A percentile compares a stretch with the other conserved stretches of the same genome.
phyloP scores from a whole-genome alignment of 2,888 invertebrate genomes.

The Gandaritis pyraliata region DNA sequence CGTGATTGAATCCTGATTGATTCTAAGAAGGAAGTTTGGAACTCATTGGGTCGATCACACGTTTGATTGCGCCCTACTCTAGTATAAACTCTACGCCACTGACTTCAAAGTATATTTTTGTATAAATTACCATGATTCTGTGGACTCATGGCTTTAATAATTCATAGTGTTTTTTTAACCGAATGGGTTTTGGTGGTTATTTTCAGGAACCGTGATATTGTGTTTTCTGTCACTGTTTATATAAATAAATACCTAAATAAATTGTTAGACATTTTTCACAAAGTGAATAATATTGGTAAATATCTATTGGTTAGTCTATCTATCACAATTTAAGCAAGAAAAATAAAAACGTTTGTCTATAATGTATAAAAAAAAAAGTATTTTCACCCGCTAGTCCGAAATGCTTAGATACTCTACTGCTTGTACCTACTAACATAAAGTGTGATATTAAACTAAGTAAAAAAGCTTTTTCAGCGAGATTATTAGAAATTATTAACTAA shows the following conservation, averaged over 20 bases:
- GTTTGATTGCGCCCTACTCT: constrained; percentile 19
- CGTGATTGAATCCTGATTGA: constrained; percentile 31
- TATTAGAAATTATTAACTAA: too few species aligned
- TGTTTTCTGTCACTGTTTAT: background rate
- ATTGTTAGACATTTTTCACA: too few species aligned
- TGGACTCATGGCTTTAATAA: constrained; percentile 36
- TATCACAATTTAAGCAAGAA: too few species aligned
- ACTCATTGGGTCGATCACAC: constrained; percentile 38
- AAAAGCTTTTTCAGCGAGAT: too few species aligned
- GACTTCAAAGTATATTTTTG: constrained; percentile 29
- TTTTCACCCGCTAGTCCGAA: too few species aligned
- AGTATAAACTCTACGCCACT: constrained; percentile 25
- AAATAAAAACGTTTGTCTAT: too few species aligned
- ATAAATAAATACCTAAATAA: background rate
- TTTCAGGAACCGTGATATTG: constrained; percentile 15
- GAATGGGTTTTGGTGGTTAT: constrained; percentile 28
- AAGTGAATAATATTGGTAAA: too few species aligned
- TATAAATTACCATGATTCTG: constrained; percentile 26
- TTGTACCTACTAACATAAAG: too few species aligned
- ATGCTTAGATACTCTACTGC: too few species aligned
- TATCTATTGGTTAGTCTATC: too few species aligned
- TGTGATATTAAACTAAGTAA: too few species aligned
- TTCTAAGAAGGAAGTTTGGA: constrained; percentile 28
- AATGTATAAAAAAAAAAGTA: too few species aligned
- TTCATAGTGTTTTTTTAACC: constrained; percentile 37